A percentile compares a stretch with the other conserved stretches of the same genome.
Conservation (phyloP, 2,888 invertebrate species). For the Agonopterix arenella region DNA sequence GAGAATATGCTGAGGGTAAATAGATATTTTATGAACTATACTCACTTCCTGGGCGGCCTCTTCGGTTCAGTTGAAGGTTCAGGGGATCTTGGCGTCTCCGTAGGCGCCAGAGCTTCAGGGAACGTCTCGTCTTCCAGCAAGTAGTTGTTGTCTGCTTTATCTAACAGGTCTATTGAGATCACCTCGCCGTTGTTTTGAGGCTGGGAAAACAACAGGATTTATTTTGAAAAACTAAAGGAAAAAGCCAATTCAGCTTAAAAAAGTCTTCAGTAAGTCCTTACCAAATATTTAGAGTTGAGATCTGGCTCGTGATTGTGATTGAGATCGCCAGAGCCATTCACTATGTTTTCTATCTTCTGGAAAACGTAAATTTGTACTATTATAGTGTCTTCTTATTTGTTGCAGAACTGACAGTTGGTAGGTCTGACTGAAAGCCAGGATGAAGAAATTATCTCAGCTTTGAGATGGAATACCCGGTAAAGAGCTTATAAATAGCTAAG, state of each 20-base stretch:
- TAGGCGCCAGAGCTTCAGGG: slow-evolving; percentile 57
- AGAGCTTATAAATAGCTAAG: no score
- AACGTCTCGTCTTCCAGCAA: slow-evolving; percentile 63
- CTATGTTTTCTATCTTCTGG: slow-evolving; percentile 50
- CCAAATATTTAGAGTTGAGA: slow-evolving; percentile 24
- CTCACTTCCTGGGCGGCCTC: slow-evolving; percentile 25
- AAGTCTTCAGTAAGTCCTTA: not conserved
- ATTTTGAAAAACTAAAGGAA: no score
- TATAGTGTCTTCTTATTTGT: no score
- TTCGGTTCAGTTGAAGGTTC: slow-evolving; percentile 24
- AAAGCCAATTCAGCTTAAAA: not conserved
- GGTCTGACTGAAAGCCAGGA: no score
- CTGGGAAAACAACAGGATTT: slow-evolving; percentile 17
- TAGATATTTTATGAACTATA: not conserved
- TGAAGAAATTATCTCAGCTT: no score
- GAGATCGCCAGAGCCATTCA: slow-evolving; percentile 63
- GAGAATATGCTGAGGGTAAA: not conserved
- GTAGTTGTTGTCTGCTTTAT: slow-evolving; percentile 43
- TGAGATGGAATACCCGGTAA: no score
- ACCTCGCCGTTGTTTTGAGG: slow-evolving; percentile 45
- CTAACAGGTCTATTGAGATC: slow-evolving; percentile 37
- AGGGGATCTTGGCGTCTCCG: slow-evolving; percentile 51
- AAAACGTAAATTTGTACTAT: slow-evolving; percentile 9
- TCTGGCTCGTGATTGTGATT: slow-evolving; percentile 64
- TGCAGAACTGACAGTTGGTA: no score